Conservation (phyloP, 1,140 invertebrate genomes). For the Habropoda laboriosa region DNA sequence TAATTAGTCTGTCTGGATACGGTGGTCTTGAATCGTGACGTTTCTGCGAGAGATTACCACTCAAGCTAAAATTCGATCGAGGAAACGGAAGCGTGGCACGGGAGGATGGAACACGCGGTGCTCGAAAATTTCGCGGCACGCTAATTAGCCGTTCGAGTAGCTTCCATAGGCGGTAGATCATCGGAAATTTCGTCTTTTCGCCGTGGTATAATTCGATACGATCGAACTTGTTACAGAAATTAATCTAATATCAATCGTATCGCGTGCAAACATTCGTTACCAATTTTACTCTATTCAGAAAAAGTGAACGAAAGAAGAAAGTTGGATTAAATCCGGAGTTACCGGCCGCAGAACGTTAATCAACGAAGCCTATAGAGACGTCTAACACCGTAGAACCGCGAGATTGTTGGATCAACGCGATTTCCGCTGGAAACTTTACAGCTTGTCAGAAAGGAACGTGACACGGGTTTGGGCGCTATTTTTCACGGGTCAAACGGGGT, state of each 20-base stretch:
- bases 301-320: no score
- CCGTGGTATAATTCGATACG: no score
- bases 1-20: background rate
- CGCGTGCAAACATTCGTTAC: no score
- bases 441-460: background rate
- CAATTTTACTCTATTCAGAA: no score
- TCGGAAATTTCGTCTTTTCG: no score
- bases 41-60: background rate
- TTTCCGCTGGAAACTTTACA: slow-evolving; percentile 15
- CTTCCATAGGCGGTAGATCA: no score
- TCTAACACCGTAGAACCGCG: background rate
- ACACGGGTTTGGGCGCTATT: slow-evolving; percentile 8
- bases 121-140: background rate
- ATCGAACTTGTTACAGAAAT: no score
- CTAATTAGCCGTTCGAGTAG: background rate
- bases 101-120: no score
- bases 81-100: background rate
- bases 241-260: no score
- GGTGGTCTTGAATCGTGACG: no score
- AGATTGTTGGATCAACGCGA: background rate
- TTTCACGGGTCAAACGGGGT: background rate
- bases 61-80: background rate
- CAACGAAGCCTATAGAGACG: background rate
- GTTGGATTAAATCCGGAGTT: no score
- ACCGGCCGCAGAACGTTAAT: no score